Percentiles rank a stretch among this genome's conserved stretches.
Conservation (phyloP, 2,113 vertebrate genomes). For the Phylloscopus whistleri region DNA sequence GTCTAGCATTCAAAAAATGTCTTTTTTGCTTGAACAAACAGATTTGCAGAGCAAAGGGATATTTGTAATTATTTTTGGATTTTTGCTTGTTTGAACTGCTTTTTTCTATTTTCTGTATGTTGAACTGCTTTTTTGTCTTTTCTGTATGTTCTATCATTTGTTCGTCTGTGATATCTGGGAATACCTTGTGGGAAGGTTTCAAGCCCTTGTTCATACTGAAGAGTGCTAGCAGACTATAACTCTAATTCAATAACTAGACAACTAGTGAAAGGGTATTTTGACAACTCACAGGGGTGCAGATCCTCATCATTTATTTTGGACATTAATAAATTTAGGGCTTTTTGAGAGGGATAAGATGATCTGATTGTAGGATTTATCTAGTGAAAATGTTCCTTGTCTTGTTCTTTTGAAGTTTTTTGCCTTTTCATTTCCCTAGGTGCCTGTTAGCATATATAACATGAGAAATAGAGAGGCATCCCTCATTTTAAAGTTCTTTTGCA, state of each 20-base stretch:
- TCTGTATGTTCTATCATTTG: neutral
- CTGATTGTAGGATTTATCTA: neutral
- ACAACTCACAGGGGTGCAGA: neutral
- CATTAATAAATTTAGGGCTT: neutral
- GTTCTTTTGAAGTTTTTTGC: neutral
- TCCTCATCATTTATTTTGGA: neutral
- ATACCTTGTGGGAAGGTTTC: neutral
- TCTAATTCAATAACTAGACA: neutral
- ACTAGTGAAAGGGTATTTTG: neutral
- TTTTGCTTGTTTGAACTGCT: neutral
- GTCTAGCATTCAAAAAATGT: neutral
- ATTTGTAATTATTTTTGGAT: neutral
- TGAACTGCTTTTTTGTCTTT: neutral
- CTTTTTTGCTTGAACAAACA: neutral
- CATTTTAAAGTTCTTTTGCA: neutral
- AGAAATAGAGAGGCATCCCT: neutral
- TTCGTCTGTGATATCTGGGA: neutral
- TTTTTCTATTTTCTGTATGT: constrained; percentile 1
- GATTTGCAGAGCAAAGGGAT: neutral
- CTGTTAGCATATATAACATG: neutral
- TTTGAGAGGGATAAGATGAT: neutral
- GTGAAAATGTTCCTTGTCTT: neutral
- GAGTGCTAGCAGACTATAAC: neutral
- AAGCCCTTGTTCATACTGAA: neutral
- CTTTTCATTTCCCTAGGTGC: neutral